Evolutionary conservation across 2,888 invertebrate species (phyloP).

Genomic region (Melanostoma mellinum): DNA sequence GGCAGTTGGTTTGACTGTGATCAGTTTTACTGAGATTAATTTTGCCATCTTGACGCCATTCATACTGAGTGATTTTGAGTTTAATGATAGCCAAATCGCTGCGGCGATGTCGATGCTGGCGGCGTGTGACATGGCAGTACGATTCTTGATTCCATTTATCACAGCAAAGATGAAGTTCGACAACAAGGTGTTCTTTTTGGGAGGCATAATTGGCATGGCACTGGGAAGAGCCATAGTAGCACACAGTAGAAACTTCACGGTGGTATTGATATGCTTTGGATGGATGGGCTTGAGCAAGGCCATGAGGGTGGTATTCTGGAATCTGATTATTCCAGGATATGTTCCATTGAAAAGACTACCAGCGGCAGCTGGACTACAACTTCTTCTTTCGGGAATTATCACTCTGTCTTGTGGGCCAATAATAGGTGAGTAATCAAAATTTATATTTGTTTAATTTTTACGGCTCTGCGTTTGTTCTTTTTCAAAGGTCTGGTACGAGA

Average conservation of each 20-base stretch:
- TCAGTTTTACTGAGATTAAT: constrained; percentile 88
- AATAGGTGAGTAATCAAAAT: constrained; percentile 83
- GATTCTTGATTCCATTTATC: constrained; percentile 87
- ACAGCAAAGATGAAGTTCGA: constrained; percentile 87
- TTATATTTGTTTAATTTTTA: background rate
- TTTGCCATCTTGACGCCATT: constrained; percentile 90
- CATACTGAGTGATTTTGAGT: constrained; percentile 86
- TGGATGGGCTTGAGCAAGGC: constrained; percentile 89
- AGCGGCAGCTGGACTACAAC: constrained; percentile 87
- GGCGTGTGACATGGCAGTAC: constrained; percentile 85
- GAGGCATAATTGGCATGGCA: constrained; percentile 87
- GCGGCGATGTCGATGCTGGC: constrained; percentile 88
- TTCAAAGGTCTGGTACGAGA: constrained; percentile 86
- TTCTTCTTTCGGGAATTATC: constrained; percentile 86
- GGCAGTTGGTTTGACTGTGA: constrained; percentile 87
- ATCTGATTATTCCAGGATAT: constrained; percentile 87
- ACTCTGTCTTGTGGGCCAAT: constrained; percentile 86
- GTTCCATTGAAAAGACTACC: constrained; percentile 87
- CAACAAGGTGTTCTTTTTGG: constrained; percentile 87
- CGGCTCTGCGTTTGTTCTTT: constrained; percentile 23
- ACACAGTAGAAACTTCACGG: constrained; percentile 83
- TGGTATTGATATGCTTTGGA: constrained; percentile 84
- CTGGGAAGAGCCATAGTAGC: constrained; percentile 84
- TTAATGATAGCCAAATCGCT: constrained; percentile 83
- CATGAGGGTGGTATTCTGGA: constrained; percentile 88